phyloP scores from a whole-genome alignment of 2,888 invertebrate species.

The Pegoplata infirma region DNA sequence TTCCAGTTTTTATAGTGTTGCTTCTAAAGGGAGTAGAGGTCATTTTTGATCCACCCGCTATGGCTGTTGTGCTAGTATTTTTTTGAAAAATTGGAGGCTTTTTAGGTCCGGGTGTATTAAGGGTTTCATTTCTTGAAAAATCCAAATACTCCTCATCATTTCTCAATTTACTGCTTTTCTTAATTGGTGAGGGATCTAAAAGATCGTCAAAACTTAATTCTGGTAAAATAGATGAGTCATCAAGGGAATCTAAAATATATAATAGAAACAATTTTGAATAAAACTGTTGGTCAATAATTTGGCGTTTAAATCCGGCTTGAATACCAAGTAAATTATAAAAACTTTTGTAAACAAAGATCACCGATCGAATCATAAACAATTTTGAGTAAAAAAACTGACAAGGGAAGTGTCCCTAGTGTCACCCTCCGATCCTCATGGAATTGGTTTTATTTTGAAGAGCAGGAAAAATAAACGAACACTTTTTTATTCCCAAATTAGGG shows the following conservation, averaged over 20 bases:
- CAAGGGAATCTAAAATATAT: slow-evolving; percentile 67
- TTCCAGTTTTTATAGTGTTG: slow-evolving; percentile 42
- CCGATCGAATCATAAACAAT: no score
- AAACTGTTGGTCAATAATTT: no score
- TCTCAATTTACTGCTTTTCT: slow-evolving; percentile 25
- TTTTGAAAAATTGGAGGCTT: slow-evolving; percentile 59
- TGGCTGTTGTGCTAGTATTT: slow-evolving; percentile 39
- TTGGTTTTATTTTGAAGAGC: no score
- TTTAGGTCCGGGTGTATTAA: slow-evolving; percentile 70
- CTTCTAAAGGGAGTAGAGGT: slow-evolving; percentile 35
- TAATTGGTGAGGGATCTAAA: slow-evolving; percentile 68
- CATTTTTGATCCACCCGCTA: slow-evolving; percentile 23
- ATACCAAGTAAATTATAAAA: no score
- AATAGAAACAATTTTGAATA: no score
- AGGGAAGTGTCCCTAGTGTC: no score
- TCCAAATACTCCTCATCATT: slow-evolving; percentile 41
- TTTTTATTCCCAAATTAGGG: no score
- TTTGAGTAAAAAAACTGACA: no score
- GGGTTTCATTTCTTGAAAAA: slow-evolving; percentile 64
- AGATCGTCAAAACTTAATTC: slow-evolving; percentile 73
- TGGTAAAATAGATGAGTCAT: slow-evolving; percentile 69
- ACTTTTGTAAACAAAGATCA: no score
- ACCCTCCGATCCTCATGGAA: no score
- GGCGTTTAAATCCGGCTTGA: no score
- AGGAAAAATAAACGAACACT: no score